phyloP scores from a whole-genome alignment of 2,888 invertebrate species.

The Tenthredo amoena region DNA sequence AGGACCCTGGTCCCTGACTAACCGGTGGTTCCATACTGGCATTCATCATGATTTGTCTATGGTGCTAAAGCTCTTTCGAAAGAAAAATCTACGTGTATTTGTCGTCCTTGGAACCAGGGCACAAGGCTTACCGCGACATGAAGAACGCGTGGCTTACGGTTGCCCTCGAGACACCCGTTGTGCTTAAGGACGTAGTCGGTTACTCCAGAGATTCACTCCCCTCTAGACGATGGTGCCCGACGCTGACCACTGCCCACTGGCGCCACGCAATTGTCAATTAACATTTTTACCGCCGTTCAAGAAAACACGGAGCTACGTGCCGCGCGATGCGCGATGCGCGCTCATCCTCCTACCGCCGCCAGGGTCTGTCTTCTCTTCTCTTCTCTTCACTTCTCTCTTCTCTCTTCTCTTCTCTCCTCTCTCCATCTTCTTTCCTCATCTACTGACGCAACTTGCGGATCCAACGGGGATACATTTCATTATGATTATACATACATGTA shows the following conservation, averaged over 20 bases:
- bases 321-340: constrained; percentile 62
- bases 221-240: constrained; percentile 61
- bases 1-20: not conserved
- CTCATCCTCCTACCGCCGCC: constrained; percentile 35
- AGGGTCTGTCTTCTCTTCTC: constrained; percentile 36
- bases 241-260: constrained; percentile 67
- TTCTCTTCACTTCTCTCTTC: not conserved
- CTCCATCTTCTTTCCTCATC: not conserved
- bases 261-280: constrained; percentile 77
- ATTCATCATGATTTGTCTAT: not conserved
- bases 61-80: not conserved
- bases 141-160: not conserved
- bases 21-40: not conserved
- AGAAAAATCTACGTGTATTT: not conserved
- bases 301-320: constrained; percentile 71
- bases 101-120: not conserved
- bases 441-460: constrained; percentile 29
- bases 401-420: not conserved
- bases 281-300: constrained; percentile 74
- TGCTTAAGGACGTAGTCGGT: constrained; percentile 27
- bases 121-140: not conserved
- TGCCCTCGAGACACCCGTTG: constrained; percentile 45
- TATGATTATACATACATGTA: constrained; percentile 67
- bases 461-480: constrained; percentile 70
- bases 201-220: constrained; percentile 49